These are phyloP conservation scores for Phthorimaea operculella DNA, from an alignment of 1,140 invertebrate species.

Conservation along the genomic window DNA sequence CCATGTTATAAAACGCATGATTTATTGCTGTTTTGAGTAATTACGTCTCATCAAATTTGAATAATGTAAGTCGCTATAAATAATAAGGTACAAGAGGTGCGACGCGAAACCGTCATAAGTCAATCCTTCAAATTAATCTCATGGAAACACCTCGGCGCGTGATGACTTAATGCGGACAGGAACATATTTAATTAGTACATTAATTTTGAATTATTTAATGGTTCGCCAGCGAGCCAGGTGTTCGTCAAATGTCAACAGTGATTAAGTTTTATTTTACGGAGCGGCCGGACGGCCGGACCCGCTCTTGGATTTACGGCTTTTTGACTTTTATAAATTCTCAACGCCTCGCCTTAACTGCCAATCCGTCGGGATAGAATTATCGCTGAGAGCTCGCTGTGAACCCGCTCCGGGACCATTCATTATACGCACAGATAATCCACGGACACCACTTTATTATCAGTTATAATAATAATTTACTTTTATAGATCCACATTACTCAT, in stretches of 20 bases:
- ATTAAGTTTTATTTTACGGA: constrained; percentile 59
- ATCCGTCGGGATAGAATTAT: constrained; percentile 51
- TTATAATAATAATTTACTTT: constrained; percentile 68
- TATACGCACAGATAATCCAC: constrained; percentile 61
- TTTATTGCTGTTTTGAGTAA: constrained; percentile 64
- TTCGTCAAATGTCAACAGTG: constrained; percentile 63
- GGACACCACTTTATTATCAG: constrained; percentile 65
- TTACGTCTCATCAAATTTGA: constrained; percentile 65
- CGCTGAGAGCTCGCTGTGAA: constrained; percentile 51
- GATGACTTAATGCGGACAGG: constrained; percentile 55
- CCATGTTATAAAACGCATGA: constrained; percentile 55
- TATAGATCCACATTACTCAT: constrained; percentile 64
- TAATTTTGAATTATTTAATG: constrained; percentile 62
- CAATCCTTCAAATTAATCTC: constrained; percentile 61
- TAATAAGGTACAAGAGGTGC: constrained; percentile 40
- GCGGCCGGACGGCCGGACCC: constrained; percentile 19
- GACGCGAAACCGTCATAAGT: constrained; percentile 56
- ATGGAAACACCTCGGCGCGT: constrained; percentile 38
- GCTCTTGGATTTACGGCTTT: constrained; percentile 53
- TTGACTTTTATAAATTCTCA: constrained; percentile 63
- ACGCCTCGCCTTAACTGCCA: constrained; percentile 56
- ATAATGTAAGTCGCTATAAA: constrained; percentile 59
- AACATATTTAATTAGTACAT: constrained; percentile 63
- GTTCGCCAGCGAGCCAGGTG: constrained; percentile 41
- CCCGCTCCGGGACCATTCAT: constrained; percentile 51